phyloP scores from a whole-genome alignment of 1,140 invertebrate genomes.

The Leguminivora glycinivorella region DNA sequence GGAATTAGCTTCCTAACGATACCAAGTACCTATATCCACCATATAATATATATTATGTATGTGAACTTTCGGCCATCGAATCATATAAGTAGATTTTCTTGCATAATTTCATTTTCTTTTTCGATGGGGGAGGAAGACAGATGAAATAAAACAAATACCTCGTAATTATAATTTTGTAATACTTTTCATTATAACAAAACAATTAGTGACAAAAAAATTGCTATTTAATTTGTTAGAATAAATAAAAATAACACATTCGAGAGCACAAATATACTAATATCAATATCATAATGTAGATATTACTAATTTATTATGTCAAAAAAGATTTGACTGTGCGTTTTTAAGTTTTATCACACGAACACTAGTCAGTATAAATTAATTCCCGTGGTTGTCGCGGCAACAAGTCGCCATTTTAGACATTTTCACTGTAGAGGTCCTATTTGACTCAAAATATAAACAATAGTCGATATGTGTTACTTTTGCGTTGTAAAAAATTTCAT shows the following conservation, averaged over 20 bases:
- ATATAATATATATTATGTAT: too few relatives aligned
- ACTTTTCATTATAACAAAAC: constrained; percentile 9
- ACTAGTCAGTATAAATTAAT: constrained; percentile 37
- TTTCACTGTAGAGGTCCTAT: not conserved
- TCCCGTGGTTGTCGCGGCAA: constrained; percentile 46
- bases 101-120: too few relatives aligned
- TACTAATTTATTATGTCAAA: not conserved
- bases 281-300: not conserved
- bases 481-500: too few relatives aligned
- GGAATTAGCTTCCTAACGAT: too few relatives aligned
- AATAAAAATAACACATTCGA: constrained; percentile 7
- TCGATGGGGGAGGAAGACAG: not conserved
- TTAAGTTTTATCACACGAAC: constrained; percentile 3
- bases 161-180: not conserved
- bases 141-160: not conserved
- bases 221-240: not conserved
- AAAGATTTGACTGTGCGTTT: not conserved
- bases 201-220: constrained; percentile 21
- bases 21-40: too few relatives aligned
- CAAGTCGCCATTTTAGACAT: constrained; percentile 50
- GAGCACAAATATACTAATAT: not conserved
- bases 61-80: too few relatives aligned
- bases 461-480: not conserved
- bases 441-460: not conserved
- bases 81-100: too few relatives aligned